A percentile compares a stretch with the other conserved stretches of the same genome.
phyloP scores from a whole-genome alignment of 1,140 invertebrate species.

The Zophobas atratus region DNA sequence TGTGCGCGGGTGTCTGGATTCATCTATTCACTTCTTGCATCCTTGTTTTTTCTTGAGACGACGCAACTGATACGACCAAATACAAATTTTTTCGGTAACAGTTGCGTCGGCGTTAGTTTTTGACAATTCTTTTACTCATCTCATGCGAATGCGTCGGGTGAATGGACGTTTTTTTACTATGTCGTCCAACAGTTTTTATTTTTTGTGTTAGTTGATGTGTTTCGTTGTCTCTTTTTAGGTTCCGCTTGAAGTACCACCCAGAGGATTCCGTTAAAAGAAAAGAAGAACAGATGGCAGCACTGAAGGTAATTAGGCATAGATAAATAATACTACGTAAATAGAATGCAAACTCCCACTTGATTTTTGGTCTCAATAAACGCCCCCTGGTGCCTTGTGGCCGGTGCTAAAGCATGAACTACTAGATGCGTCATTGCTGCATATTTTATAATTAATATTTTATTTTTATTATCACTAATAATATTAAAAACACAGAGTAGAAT shows the following conservation, averaged over 20 bases:
- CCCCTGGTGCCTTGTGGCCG: too few species aligned
- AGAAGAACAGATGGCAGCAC: slow-evolving; percentile 86
- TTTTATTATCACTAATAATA: too few species aligned
- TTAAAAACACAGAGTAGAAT: too few species aligned
- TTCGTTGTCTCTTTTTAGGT: slow-evolving; percentile 79
- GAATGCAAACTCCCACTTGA: too few species aligned
- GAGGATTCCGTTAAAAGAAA: slow-evolving; percentile 94
- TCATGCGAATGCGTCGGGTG: slow-evolving; percentile 5
- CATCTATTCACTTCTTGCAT: slow-evolving; percentile 1
- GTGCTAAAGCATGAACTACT: too few species aligned
- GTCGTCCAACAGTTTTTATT: slow-evolving; percentile 14
- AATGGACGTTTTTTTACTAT: slow-evolving; percentile 43
- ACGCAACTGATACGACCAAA: background rate
- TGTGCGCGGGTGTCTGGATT: background rate
- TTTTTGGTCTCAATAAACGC: too few species aligned
- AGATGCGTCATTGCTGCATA: too few species aligned
- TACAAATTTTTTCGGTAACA: background rate
- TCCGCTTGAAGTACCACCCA: slow-evolving; percentile 99
- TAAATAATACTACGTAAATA: too few species aligned
- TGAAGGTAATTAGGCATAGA: slow-evolving; percentile 77
- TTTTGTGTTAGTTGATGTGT: slow-evolving; percentile 20
- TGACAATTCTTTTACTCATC: slow-evolving; percentile 27
- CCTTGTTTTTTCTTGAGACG: background rate
- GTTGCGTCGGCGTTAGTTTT: slow-evolving; percentile 8
- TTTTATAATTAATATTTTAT: too few species aligned